phyloP scores from a whole-genome alignment of 2,888 invertebrate genomes.

The Oscheius sp. region DNA sequence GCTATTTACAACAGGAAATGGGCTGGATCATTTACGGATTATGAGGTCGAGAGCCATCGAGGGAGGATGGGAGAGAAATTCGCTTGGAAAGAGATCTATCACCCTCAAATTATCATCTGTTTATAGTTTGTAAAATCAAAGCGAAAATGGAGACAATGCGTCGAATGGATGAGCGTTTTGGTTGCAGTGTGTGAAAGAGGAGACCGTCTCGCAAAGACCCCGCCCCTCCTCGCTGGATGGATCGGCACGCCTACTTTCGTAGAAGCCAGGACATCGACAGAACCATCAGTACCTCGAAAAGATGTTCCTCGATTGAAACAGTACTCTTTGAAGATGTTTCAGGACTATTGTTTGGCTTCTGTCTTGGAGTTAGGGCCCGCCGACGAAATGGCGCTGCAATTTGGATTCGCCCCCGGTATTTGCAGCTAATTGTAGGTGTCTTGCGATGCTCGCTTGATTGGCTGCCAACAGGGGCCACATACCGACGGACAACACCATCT shows the following conservation, averaged over 20 bases:
- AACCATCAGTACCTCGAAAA: background rate
- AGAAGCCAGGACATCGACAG: background rate
- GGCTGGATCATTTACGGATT: slow-evolving; percentile 3
- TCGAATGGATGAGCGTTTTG: slow-evolving; percentile 29
- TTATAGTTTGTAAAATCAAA: background rate
- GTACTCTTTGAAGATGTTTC: background rate
- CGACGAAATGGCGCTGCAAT: slow-evolving; percentile 35
- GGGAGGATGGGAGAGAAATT: too few species aligned
- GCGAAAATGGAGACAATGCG: slow-evolving; percentile 1
- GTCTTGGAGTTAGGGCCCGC: slow-evolving; percentile 27
- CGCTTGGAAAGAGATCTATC: too few species aligned
- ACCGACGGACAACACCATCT: background rate
- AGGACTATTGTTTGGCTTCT: background rate
- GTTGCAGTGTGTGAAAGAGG: slow-evolving; percentile 37
- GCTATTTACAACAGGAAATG: slow-evolving; percentile 3
- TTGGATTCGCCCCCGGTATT: slow-evolving; percentile 35
- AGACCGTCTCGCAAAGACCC: slow-evolving; percentile 23
- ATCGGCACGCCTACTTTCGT: slow-evolving; percentile 23
- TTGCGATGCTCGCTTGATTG: slow-evolving; percentile 22
- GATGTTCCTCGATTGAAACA: too few species aligned
- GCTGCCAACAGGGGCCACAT: slow-evolving; percentile 6
- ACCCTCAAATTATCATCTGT: too few species aligned
- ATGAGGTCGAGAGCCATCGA: too few species aligned
- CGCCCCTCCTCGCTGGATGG: slow-evolving; percentile 1
- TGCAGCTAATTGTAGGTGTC: slow-evolving; percentile 36